A percentile compares a stretch with the other conserved stretches of the same genome.
Evolutionary conservation across 2,888 invertebrate genomes (phyloP).

Genomic region (Melipona beecheii): DNA sequence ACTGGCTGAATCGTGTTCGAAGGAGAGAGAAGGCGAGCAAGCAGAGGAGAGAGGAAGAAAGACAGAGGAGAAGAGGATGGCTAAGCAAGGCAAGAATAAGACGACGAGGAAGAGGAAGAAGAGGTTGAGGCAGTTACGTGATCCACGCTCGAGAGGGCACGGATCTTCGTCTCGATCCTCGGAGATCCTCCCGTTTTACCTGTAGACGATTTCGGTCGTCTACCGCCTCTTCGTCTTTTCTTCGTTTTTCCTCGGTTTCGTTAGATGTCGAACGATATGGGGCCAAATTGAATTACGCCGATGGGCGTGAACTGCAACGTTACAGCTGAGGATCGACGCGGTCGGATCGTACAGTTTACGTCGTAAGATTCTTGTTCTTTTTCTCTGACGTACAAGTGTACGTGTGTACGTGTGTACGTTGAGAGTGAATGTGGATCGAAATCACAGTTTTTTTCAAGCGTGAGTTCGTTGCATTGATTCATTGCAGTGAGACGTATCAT

Average conservation of each 20-base stretch:
- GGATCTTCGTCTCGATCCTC: conserved; percentile 70
- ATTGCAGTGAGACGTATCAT: conserved; percentile 59
- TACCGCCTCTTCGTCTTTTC: conserved; percentile 16
- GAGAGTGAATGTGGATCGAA: neutral
- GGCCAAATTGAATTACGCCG: conserved; percentile 50
- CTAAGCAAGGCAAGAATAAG: conserved; percentile 46
- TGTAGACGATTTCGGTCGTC: conserved; percentile 60
- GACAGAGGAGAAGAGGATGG: conserved; percentile 21
- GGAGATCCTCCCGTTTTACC: conserved; percentile 63
- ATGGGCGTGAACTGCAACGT: conserved; percentile 48
- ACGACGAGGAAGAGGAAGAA: conserved; percentile 54
- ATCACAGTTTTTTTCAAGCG: neutral
- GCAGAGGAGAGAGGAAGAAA: conserved; percentile 39
- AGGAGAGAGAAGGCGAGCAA: conserved; percentile 53
- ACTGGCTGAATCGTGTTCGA: conserved; percentile 69
- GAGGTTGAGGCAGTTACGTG: conserved; percentile 73
- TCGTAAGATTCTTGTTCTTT: neutral
- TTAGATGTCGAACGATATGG: conserved; percentile 49
- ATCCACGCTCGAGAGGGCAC: conserved; percentile 79
- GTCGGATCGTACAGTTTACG: neutral
- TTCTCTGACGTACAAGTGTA: neutral
- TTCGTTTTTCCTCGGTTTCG: conserved; percentile 36
- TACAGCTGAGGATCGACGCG: neutral
- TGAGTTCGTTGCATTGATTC: neutral
- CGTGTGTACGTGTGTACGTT: neutral